Evolutionary conservation across 30 jellyfish, hydroid and myxozoan species (phyloP), one percentile per base, ranked within the genome.

Genomic region (Rhopilema esculentum): DNA sequence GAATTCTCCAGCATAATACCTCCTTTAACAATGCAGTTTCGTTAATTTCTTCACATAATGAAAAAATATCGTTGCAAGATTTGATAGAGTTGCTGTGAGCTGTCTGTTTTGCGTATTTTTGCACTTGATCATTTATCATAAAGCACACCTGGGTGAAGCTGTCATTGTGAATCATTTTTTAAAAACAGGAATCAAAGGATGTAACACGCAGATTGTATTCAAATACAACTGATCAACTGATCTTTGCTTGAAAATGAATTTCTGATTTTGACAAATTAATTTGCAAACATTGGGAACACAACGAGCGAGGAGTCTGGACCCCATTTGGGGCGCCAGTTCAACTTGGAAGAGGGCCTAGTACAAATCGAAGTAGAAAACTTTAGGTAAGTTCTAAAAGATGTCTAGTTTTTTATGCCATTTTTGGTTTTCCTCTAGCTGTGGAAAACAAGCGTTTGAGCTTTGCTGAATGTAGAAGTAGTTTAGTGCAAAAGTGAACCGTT

Each of bases 291-390:
- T 52, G 93, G 93, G 81, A 84, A 84, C 93, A 22, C 40, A 51
- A 66, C 72, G 19, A 72, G 93, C 57, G 81, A 61, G 81, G 81
- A 49, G 75, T 62, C 93, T 84, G 93, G 87, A 51, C 71, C 93
- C 93, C 78, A 52, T 84, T 29, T 7, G 68, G 93, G 93, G 87
- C 87, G 79, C 93, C 93, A 84, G 86, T 72, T 84, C 31, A 49
- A 72, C 17, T 68, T 84, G 61, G 93, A 84, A 0, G 81, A 57
- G 29, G 49, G 81, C 84, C 66, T 61, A 12, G 83, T 84, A 61
- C 79, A 70, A 32, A 57, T 69, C 1, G 87, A 84, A 68, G 28
- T 71, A 27, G 93, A 72, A 24, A 62, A 24, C 15, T 51, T 71
- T 87, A 84, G 93, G 93, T 84, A 2, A 27, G 77, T 0, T 8